Evolutionary conservation across 30 jellyfish, hydroid and myxozoan genomes (phyloP).

Genomic region (Hydractinia echinata): DNA sequence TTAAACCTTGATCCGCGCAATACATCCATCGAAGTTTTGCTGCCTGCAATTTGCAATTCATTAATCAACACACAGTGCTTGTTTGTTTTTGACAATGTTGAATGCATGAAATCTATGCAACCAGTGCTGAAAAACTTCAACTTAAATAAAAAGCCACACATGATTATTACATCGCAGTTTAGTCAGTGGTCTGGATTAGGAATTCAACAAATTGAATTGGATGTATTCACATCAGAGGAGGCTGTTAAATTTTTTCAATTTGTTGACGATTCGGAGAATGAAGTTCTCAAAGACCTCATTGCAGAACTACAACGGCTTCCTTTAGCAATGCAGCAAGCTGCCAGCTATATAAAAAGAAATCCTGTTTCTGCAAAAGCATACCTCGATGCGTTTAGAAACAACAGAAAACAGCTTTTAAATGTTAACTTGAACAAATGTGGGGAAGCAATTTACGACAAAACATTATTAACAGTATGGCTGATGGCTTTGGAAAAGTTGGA

Average conservation of each 20-base stretch:
- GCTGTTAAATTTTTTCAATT: conserved; percentile 16
- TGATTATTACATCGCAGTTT: conserved; percentile 39
- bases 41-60: conserved; percentile 15
- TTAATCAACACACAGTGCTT: conserved; percentile 15
- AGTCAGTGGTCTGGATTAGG: conserved; percentile 34
- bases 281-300: conserved; percentile 33
- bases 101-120: conserved; percentile 18
- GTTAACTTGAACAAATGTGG: conserved; percentile 7
- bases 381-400: conserved; percentile 22
- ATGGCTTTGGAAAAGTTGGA: conserved; percentile 43
- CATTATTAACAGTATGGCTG: conserved; percentile 35
- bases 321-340: conserved; percentile 57
- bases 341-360: conserved; percentile 39
- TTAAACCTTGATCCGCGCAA: background rate
- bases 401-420: conserved; percentile 27
- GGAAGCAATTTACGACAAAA: conserved; percentile 1
- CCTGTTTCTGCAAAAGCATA: conserved; percentile 3
- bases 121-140: conserved; percentile 26
- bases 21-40: background rate
- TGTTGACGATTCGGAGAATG: background rate
- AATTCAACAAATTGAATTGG: conserved; percentile 4
- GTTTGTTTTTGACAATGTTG: conserved; percentile 55
- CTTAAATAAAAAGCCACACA: conserved; percentile 24
- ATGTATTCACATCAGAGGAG: conserved; percentile 27
- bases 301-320: conserved; percentile 49